Evolutionary conservation across 2,113 vertebrate genomes (phyloP).

Genomic region (Irena cyanogastra): DNA sequence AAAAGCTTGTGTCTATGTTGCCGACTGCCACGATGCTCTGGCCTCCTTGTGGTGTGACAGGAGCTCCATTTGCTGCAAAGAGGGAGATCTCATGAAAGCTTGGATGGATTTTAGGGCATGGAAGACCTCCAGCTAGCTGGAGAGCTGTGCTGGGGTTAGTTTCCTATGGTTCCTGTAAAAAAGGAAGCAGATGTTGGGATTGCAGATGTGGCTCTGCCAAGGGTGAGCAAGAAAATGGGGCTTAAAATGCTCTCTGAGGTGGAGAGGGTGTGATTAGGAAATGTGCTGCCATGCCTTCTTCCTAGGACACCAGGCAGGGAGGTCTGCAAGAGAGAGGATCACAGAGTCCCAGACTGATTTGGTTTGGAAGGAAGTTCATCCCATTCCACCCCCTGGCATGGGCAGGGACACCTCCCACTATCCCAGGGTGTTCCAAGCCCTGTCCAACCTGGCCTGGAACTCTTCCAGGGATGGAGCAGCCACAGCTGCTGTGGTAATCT

Average conservation of each 20-base stretch:
- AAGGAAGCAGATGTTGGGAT: not conserved
- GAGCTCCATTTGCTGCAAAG: not conserved
- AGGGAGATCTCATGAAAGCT: not conserved
- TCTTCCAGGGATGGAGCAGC: not conserved
- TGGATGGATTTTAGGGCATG: not conserved
- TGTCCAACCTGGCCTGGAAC: not conserved
- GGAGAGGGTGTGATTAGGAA: not conserved
- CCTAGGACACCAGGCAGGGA: not conserved
- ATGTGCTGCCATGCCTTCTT: not conserved
- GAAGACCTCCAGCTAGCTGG: not conserved
- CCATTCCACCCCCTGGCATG: not conserved
- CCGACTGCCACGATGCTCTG: not conserved
- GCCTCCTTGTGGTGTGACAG: not conserved
- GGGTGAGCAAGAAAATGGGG: not conserved
- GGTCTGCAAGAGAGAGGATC: not conserved
- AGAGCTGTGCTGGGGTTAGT: not conserved
- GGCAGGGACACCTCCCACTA: not conserved
- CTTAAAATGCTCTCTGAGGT: not conserved
- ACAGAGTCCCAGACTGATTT: not conserved
- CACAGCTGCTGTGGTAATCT: not conserved
- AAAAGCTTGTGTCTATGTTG: not conserved
- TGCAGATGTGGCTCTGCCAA: not conserved
- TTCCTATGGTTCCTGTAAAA: not conserved
- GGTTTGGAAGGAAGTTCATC: not conserved
- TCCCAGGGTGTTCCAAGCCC: not conserved